Percentiles rank a stretch among this genome's conserved stretches.
Evolutionary conservation across 2,888 invertebrate species (phyloP).

Genomic region (Prenolepis imparis): DNA sequence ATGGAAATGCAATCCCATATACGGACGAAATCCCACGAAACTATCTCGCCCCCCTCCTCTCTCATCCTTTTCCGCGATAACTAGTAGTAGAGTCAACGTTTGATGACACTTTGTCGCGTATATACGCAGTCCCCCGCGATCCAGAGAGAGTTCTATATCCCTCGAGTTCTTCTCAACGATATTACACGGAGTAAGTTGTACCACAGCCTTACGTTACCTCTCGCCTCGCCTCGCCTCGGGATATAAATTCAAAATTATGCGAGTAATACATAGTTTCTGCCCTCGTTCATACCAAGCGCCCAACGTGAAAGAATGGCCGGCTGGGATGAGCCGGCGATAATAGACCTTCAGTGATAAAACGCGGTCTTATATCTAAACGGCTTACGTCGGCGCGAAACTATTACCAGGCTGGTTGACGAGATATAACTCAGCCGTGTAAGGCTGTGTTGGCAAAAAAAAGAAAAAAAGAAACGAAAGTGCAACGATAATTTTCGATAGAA

Average conservation of each 20-base stretch:
- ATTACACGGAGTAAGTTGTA: slow-evolving; percentile 38
- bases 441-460: neutral
- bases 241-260: slow-evolving; percentile 83
- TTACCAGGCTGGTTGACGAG: slow-evolving; percentile 72
- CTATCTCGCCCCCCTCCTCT: too few relatives aligned
- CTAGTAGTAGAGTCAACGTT: slow-evolving; percentile 56
- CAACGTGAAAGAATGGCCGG: slow-evolving; percentile 69
- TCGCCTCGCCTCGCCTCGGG: slow-evolving; percentile 36
- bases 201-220: neutral
- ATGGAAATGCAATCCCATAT: slow-evolving; percentile 32
- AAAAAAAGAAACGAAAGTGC: slow-evolving; percentile 5
- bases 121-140: slow-evolving; percentile 38
- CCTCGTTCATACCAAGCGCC: slow-evolving; percentile 70
- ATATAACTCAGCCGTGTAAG: slow-evolving; percentile 63
- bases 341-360: slow-evolving; percentile 84
- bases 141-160: slow-evolving; percentile 49
- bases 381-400: slow-evolving; percentile 76
- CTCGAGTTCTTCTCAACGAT: slow-evolving; percentile 20
- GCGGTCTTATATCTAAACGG: slow-evolving; percentile 77
- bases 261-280: slow-evolving; percentile 79
- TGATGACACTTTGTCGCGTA: slow-evolving; percentile 57
- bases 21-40: slow-evolving; percentile 50
- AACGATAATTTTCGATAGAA: slow-evolving; percentile 51
- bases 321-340: slow-evolving; percentile 76
- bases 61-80: slow-evolving; percentile 20